phyloP scores from a whole-genome alignment of 2,888 invertebrate genomes.

The Ganaspis brasiliensis region DNA sequence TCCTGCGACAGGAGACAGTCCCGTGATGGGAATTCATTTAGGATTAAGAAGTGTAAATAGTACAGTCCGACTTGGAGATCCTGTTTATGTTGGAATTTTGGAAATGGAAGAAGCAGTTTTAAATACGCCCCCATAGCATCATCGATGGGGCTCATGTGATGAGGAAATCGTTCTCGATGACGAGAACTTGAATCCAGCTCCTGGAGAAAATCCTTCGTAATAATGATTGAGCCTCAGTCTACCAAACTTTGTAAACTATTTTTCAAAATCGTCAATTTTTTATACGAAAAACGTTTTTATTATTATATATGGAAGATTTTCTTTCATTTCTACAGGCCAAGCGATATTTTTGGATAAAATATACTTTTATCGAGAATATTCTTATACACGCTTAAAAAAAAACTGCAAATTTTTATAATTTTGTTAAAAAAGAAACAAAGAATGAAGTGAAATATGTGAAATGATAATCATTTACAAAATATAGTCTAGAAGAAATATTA shows the following conservation, averaged over 20 bases:
- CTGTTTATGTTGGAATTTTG: slow-evolving; percentile 81
- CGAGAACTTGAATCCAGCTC: slow-evolving; percentile 24
- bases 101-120: slow-evolving; percentile 62
- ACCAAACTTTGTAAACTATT: neutral
- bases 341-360: neutral
- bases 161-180: slow-evolving; percentile 59
- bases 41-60: slow-evolving; percentile 80
- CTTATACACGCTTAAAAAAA: too few relatives aligned
- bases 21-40: slow-evolving; percentile 82
- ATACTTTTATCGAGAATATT: too few relatives aligned
- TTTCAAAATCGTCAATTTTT: neutral
- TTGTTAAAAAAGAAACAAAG: too few relatives aligned
- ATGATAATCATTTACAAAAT: too few relatives aligned
- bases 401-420: too few relatives aligned
- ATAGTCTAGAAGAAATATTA: too few relatives aligned
- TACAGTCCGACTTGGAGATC: slow-evolving; percentile 80
- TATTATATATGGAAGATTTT: neutral
- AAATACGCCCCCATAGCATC: slow-evolving; percentile 72
- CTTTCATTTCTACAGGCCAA: neutral
- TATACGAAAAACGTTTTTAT: neutral
- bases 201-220: slow-evolving; percentile 48
- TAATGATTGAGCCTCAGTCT: neutral
- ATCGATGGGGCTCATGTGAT: slow-evolving; percentile 77
- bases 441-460: too few relatives aligned
- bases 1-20: slow-evolving; percentile 76